A percentile compares a stretch with the other conserved stretches of the same genome.
Conservation (phyloP, 1,140 invertebrate species). For the Tenebrio molitor region DNA sequence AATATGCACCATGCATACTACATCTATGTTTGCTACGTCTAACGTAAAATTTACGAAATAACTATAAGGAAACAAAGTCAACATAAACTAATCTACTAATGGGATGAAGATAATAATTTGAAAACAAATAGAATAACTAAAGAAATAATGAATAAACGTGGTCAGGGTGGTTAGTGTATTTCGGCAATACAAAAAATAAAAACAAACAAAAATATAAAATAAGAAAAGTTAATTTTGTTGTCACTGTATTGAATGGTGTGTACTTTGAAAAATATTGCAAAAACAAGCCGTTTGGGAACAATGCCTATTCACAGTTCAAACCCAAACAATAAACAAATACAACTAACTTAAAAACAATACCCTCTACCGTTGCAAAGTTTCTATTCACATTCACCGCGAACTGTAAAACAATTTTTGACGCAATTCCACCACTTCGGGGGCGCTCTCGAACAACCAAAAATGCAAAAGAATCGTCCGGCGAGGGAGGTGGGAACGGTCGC, state of each 20-base stretch:
- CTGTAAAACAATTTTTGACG: no score
- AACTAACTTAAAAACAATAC: constrained; percentile 9
- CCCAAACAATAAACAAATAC: constrained; percentile 9
- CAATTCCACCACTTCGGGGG: no score
- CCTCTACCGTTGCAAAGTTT: constrained; percentile 24
- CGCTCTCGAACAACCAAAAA: no score
- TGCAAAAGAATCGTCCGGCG: no score
- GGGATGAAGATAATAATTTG: constrained; percentile 38
- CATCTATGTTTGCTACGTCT: constrained; percentile 14
- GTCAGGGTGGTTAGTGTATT: constrained; percentile 45
- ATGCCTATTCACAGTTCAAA: constrained; percentile 51
- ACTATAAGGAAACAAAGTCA: constrained; percentile 32
- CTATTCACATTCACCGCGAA: neutral
- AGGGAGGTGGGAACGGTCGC: no score
- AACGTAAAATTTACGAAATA: constrained; percentile 16
- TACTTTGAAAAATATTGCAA: constrained; percentile 6
- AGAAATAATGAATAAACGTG: constrained; percentile 29
- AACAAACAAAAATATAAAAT: no score
- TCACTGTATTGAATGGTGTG: neutral
- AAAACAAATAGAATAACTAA: constrained; percentile 15
- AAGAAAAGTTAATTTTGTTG: constrained; percentile 40
- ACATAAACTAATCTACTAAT: constrained; percentile 44
- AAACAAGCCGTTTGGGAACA: constrained; percentile 47
- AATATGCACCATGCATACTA: constrained; percentile 39
- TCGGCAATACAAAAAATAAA: constrained; percentile 29